Conservation (phyloP, 2,888 invertebrate species). For the Coenonympha arcania region DNA sequence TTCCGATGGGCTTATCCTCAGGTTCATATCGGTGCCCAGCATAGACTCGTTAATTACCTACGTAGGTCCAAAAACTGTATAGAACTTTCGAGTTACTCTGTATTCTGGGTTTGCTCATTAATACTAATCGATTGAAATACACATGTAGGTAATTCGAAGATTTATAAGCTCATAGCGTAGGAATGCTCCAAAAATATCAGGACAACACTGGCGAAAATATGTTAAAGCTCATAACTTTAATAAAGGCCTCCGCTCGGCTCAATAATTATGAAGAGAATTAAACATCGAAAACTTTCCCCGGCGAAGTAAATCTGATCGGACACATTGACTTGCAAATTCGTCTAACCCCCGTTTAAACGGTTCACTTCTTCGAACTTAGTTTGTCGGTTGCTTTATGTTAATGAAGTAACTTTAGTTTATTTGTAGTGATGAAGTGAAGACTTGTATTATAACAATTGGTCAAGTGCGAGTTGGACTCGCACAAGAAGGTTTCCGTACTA, state of each 20-base stretch:
- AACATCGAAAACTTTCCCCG: slow-evolving; percentile 24
- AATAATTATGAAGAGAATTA: slow-evolving; percentile 21
- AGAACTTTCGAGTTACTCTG: too few species aligned
- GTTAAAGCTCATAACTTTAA: slow-evolving; percentile 12
- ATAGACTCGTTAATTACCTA: too few species aligned
- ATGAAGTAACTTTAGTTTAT: neutral
- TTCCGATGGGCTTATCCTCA: too few species aligned
- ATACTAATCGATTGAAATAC: too few species aligned
- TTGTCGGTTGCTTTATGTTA: slow-evolving; percentile 3
- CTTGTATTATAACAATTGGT: too few species aligned
- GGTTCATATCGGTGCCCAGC: too few species aligned
- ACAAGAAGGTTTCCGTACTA: too few species aligned
- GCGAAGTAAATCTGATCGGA: slow-evolving; percentile 24
- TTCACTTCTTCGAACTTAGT: slow-evolving; percentile 3
- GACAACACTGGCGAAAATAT: neutral
- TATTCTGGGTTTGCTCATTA: too few species aligned
- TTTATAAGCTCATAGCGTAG: too few species aligned
- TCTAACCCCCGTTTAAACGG: slow-evolving; percentile 8
- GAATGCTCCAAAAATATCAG: neutral
- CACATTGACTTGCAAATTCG: slow-evolving; percentile 37
- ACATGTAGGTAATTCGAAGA: too few species aligned
- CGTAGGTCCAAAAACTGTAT: too few species aligned
- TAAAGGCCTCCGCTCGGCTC: slow-evolving; percentile 10
- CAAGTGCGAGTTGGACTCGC: too few species aligned
- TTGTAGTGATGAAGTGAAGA: neutral